Percentiles rank a stretch among this genome's conserved stretches.
Evolutionary conservation across 2,797 vertebrate genomes (phyloP).

Genomic region (Mionectes olivaceus): DNA sequence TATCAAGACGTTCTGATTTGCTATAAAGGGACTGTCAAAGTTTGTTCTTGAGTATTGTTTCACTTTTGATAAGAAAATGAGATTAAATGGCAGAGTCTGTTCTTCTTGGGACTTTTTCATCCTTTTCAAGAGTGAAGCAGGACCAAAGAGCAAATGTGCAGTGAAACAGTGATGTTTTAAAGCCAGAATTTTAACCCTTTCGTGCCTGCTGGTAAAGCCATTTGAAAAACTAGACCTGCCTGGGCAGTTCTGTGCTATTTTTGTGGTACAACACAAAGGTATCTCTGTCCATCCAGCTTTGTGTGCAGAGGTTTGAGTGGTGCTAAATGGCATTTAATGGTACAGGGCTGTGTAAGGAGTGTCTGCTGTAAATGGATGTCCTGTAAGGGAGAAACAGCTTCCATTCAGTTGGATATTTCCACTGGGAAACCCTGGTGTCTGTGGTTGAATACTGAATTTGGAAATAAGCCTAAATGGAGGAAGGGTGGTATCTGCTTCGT

Average conservation of each 20-base stretch:
- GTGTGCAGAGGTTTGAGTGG: not conserved
- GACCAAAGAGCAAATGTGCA: not conserved
- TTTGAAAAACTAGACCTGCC: not conserved
- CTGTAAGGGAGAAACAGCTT: not conserved
- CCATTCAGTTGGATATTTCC: not conserved
- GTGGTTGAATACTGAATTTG: not conserved
- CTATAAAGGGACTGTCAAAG: slow-evolving; percentile 18
- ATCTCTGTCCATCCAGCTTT: not conserved
- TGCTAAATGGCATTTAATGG: not conserved
- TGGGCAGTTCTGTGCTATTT: not conserved
- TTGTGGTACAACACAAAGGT: not conserved
- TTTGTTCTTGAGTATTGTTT: slow-evolving; percentile 20
- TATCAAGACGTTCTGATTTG: not conserved
- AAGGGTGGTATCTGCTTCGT: not conserved
- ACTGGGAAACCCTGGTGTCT: not conserved
- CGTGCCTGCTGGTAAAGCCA: not conserved
- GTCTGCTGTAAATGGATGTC: not conserved
- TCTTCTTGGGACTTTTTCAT: not conserved
- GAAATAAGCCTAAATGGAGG: not conserved
- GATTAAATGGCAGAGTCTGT: not conserved
- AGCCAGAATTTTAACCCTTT: slow-evolving; percentile 6
- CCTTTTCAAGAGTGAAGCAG: not conserved
- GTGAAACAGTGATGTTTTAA: not conserved
- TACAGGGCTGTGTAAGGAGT: not conserved
- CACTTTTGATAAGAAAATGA: slow-evolving; percentile 40